These are phyloP conservation scores for Sebastes itinus DNA, from an alignment of 2,797 vertebrate species.

Conservation along the genomic window DNA sequence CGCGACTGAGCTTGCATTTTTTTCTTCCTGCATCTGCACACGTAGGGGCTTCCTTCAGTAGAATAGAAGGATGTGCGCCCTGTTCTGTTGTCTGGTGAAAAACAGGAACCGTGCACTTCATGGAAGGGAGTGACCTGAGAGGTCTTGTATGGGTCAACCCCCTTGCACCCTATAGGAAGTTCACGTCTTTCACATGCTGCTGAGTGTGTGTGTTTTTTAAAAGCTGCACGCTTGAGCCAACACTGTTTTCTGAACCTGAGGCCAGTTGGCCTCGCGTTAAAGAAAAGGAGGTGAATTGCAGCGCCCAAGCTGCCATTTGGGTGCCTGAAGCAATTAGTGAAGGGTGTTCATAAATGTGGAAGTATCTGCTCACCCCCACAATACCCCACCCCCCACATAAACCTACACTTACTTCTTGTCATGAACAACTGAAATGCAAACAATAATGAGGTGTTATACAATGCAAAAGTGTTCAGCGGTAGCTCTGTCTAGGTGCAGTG, in stretches of 20 bases:
- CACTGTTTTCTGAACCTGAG: slow-evolving; percentile 58
- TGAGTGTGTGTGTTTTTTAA: neutral
- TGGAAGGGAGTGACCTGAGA: slow-evolving; percentile 51
- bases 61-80: slow-evolving; percentile 84
- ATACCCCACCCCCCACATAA: neutral
- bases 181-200: slow-evolving; percentile 57
- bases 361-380: slow-evolving; percentile 18
- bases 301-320: slow-evolving; percentile 56
- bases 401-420: neutral
- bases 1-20: slow-evolving; percentile 53
- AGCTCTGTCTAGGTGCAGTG: neutral
- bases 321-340: slow-evolving; percentile 64
- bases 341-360: slow-evolving; percentile 56
- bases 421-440: neutral
- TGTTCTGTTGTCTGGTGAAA: slow-evolving; percentile 73
- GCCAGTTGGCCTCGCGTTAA: slow-evolving; percentile 64
- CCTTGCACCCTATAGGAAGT: slow-evolving; percentile 57
- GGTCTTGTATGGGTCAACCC: slow-evolving; percentile 61
- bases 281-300: slow-evolving; percentile 53
- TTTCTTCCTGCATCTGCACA: slow-evolving; percentile 60
- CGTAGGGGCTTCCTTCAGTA: slow-evolving; percentile 75
- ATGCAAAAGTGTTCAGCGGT: neutral
- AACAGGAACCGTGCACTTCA: slow-evolving; percentile 81
- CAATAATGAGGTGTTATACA: neutral
- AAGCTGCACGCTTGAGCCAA: slow-evolving; percentile 35